These are phyloP conservation scores for Acropternis orthonyx DNA, from an alignment of 2,797 vertebrate species.

Conservation along the genomic window DNA sequence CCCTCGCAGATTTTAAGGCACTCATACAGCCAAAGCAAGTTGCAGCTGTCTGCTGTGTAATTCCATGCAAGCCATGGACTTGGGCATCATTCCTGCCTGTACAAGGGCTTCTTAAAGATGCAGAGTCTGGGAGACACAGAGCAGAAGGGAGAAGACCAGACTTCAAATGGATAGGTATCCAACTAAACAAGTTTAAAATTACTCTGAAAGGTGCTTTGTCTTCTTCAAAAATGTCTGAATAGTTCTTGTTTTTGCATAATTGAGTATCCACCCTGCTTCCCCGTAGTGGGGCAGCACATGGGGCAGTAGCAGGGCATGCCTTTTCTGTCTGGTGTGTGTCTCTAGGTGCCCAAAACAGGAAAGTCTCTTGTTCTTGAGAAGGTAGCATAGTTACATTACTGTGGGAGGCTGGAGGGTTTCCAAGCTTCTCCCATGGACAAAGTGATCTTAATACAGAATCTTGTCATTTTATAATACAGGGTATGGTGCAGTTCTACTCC, in stretches of 20 bases:
- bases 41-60: not conserved
- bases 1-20: not conserved
- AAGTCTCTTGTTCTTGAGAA: not conserved
- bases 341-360: not conserved
- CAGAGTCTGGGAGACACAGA: not conserved
- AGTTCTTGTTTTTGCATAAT: not conserved
- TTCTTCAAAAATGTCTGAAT: not conserved
- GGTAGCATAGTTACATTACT: not conserved
- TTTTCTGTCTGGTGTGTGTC: not conserved
- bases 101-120: not conserved
- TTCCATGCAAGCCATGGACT: not conserved
- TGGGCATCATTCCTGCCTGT: not conserved
- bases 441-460: not conserved
- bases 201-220: not conserved
- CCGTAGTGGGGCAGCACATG: rapidly evolving
- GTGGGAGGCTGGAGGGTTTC: not conserved
- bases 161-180: not conserved
- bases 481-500: not conserved
- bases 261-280: not conserved
- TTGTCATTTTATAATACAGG: not conserved
- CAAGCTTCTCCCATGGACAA: not conserved
- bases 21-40: not conserved
- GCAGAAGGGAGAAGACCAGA: not conserved
- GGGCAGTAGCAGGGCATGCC: not conserved
- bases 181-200: not conserved